These are phyloP conservation scores for Apodemus speciosus DNA, from an alignment of 2,113 vertebrate genomes.

Conservation along the genomic window DNA sequence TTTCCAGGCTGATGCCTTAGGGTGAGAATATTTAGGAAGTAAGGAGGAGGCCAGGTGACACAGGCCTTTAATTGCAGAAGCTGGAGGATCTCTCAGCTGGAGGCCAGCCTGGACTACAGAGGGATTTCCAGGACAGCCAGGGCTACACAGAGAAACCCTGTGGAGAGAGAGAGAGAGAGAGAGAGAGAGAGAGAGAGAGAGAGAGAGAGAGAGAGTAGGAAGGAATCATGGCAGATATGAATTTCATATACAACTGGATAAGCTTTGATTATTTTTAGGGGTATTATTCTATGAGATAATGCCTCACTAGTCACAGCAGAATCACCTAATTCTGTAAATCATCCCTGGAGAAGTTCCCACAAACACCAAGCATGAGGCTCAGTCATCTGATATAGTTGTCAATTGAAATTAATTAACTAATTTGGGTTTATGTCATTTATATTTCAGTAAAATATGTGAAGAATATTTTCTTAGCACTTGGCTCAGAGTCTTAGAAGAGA, in stretches of 20 bases:
- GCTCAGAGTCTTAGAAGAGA: not conserved
- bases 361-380: not conserved
- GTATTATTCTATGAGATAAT: too few species aligned
- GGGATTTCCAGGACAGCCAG: not conserved
- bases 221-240: not conserved
- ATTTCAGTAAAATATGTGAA: not conserved
- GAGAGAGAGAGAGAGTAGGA: too few species aligned
- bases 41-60: not conserved
- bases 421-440: not conserved
- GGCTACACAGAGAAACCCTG: not conserved
- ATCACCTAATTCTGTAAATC: not conserved
- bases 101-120: not conserved
- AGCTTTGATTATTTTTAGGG: too few species aligned
- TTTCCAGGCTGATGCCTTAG: not conserved
- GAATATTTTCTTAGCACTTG: not conserved
- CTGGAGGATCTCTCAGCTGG: not conserved
- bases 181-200: too few species aligned
- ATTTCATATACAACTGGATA: not conserved
- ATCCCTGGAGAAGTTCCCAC: not conserved
- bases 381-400: not conserved
- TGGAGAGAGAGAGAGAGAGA: too few species aligned
- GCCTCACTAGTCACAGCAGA: not conserved
- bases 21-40: not conserved
- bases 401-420: not conserved
- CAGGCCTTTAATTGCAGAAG: not conserved